Evolutionary conservation across 30 jellyfish, hydroid and myxozoan genomes (phyloP).

Genomic region (Mastigias papua): DNA sequence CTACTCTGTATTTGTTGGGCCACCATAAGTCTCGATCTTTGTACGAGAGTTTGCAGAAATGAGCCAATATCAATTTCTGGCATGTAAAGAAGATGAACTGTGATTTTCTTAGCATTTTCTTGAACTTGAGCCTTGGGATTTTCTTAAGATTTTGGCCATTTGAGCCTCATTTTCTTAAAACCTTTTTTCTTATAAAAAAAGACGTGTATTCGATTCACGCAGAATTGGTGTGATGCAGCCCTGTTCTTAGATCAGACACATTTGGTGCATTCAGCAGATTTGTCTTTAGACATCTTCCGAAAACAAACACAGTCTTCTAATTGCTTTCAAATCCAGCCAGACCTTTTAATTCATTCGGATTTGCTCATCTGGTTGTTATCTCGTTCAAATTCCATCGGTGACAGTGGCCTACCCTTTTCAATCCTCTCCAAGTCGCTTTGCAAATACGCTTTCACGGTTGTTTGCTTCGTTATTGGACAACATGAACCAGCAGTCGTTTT

Average conservation of each 20-base stretch:
- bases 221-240: neutral
- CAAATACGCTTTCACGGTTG: conserved; percentile 21
- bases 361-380: neutral
- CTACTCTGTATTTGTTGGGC: too few species aligned
- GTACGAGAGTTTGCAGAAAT: too few species aligned
- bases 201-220: neutral
- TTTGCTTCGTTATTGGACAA: conserved; percentile 36
- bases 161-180: too few species aligned
- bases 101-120: too few species aligned
- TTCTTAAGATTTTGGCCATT: too few species aligned
- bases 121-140: too few species aligned
- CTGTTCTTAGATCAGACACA: neutral
- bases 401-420: conserved; percentile 15
- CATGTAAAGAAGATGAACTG: too few species aligned
- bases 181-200: neutral
- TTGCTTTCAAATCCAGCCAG: conserved; percentile 16
- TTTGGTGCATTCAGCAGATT: neutral
- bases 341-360: conserved; percentile 2
- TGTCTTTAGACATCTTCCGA: neutral
- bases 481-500: neutral
- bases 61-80: too few species aligned
- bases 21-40: too few species aligned
- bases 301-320: conserved; percentile 13
- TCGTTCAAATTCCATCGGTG: neutral
- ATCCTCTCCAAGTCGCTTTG: conserved; percentile 35